Percentiles rank a stretch among this genome's conserved stretches.
These are phyloP conservation scores for Molothrus ater DNA, from an alignment of 2,797 vertebrate genomes.

Conservation along the genomic window DNA sequence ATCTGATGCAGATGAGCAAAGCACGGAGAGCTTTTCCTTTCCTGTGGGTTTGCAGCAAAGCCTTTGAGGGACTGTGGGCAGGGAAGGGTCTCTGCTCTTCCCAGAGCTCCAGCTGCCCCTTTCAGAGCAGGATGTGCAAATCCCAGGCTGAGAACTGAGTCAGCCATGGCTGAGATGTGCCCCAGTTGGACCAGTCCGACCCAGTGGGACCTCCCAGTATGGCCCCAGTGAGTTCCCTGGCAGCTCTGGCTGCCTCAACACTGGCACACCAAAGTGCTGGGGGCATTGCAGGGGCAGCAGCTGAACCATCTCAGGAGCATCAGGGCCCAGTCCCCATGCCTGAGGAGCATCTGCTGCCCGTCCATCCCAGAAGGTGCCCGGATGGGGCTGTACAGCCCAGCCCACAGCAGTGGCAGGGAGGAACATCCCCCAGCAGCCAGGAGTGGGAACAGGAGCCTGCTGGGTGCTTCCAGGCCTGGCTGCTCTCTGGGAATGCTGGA, in stretches of 20 bases:
- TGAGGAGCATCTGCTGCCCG: neutral
- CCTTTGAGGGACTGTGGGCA: accelerated
- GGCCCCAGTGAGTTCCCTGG: neutral
- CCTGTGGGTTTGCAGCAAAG: neutral
- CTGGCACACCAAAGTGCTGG: accelerated
- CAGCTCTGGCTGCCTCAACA: neutral
- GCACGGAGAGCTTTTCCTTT: conserved; percentile 57
- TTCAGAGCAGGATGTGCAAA: neutral
- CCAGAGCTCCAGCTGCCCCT: neutral
- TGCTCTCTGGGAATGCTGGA: neutral
- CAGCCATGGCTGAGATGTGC: neutral
- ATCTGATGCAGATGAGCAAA: conserved; percentile 56
- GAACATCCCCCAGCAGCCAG: accelerated
- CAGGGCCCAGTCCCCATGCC: accelerated
- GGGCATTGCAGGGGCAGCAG: neutral
- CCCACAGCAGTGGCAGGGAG: too few species aligned
- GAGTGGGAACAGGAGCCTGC: neutral
- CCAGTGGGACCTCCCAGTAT: neutral
- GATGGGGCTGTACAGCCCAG: accelerated
- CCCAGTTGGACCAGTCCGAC: neutral
- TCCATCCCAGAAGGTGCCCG: neutral
- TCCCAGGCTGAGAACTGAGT: neutral
- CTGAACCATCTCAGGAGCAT: neutral
- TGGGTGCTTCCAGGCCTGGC: neutral
- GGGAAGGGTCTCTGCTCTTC: neutral